A percentile compares a stretch with the other conserved stretches of the same genome.
Evolutionary conservation across 2,888 invertebrate species (phyloP).

Genomic region (Dysmachus trigonus): DNA sequence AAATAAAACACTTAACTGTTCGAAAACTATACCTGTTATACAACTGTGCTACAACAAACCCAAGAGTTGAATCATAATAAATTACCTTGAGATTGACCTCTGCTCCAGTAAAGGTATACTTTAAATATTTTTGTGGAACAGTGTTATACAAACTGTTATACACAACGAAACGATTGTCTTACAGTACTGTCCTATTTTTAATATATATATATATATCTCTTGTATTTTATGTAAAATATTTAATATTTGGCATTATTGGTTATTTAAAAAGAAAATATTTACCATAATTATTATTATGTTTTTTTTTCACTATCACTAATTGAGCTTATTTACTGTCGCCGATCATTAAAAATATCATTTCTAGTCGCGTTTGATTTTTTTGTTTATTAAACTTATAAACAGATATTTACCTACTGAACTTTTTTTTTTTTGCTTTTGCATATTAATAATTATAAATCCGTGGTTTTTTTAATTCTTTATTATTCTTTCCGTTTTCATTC

Average conservation of each 20-base stretch:
- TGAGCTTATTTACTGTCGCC: slow-evolving; percentile 23
- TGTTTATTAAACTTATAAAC: too few species aligned
- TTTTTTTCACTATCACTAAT: slow-evolving; percentile 28
- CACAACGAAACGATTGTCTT: not conserved
- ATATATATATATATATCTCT: not conserved
- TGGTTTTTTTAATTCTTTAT: too few species aligned
- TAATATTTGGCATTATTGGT: slow-evolving; percentile 26
- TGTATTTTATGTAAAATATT: not conserved
- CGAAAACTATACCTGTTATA: not conserved
- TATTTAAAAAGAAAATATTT: not conserved
- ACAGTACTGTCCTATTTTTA: not conserved
- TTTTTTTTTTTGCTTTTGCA: not conserved
- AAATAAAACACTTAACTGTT: not conserved
- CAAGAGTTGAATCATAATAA: too few species aligned
- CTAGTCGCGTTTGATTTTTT: not conserved
- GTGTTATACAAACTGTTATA: not conserved
- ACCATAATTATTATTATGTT: too few species aligned
- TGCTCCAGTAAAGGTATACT: too few species aligned
- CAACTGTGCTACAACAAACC: too few species aligned
- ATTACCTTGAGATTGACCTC: too few species aligned
- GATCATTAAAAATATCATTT: not conserved
- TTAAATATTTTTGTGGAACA: too few species aligned
- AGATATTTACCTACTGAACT: not conserved
- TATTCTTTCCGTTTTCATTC: too few species aligned
- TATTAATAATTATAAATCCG: not conserved